Conservation (phyloP, 2,888 invertebrate genomes). For the Meiosimyza platycephala region DNA sequence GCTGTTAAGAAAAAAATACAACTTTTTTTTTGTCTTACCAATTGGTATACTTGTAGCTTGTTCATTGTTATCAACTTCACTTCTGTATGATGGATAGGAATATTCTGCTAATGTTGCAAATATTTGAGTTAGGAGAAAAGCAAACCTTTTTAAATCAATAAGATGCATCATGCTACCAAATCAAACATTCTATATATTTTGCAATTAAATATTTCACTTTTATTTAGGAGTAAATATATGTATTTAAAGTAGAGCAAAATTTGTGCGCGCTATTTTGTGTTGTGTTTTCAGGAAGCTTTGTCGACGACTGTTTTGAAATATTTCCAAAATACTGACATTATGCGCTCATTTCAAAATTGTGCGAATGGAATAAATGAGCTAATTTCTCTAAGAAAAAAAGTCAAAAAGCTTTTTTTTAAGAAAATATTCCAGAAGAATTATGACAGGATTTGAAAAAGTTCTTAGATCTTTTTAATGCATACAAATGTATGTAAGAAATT, state of each 20-base stretch:
- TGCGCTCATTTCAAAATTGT: neutral
- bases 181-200: neutral
- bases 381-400: neutral
- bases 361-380: neutral
- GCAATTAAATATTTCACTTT: neutral
- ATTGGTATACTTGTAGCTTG: slow-evolving; percentile 47
- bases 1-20: neutral
- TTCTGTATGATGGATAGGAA: slow-evolving; percentile 18
- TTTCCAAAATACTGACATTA: neutral
- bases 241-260: too few species aligned
- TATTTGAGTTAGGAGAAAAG: neutral
- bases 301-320: slow-evolving; percentile 10
- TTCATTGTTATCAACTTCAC: slow-evolving; percentile 19
- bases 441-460: too few species aligned
- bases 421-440: too few species aligned
- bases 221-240: neutral
- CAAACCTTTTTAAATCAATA: neutral
- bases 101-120: slow-evolving; percentile 26
- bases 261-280: too few species aligned
- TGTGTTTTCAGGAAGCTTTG: neutral
- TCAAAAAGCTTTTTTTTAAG: neutral
- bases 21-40: slow-evolving; percentile 46
- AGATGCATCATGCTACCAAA: neutral
- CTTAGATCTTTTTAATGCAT: too few species aligned
- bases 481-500: too few species aligned